Evolutionary conservation across 1,140 invertebrate species (phyloP), one percentile per base, ranked within the genome.

Genomic region (Papilio helenus): DNA sequence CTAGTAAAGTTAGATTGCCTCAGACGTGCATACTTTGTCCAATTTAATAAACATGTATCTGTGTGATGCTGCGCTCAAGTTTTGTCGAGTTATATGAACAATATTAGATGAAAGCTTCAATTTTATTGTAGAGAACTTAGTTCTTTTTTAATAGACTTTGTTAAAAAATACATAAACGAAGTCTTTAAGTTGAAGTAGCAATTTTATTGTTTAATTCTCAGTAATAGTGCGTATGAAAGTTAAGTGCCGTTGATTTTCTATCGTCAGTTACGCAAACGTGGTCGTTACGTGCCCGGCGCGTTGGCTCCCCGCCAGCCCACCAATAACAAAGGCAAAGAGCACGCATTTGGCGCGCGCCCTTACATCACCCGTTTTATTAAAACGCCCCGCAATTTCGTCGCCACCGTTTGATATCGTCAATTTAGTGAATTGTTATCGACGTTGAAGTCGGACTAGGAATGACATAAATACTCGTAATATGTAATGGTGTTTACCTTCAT

Each of bases 361-460:
- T 34, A 68, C 61, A 68, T 68, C 61, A 68, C 61, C 61, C 26
- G 61, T 68, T 68, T 68, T 68, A 68, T 68, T 68, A 68, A 68
- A 68, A 68, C 61, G 61, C 26, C 61, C 23, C 23, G 61, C 61
- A 68, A 68, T 68, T 68, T 29, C 26, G 61, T 68, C 26, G 61
- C 61, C 12, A 68, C 61, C 61, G 26, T 68, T 68, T 68, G 61
- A 68, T 68, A 68, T 68, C 26, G 23, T 68, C 61, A 16, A 68
- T 68, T 29, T 68, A 68, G 61, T 68, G 26, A 68, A 68, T 68
- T 68, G 61, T 68, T 34, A 68, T 68, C 61, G 61, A 34, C 61
- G 29, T 61, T 12, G n/a, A 29, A 68, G 61, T 68, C 3, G 26
- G 1, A 16, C 26, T 61, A 5, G 8, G 58, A 58, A 58, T 58